Percentiles rank a stretch among this genome's conserved stretches.
Evolutionary conservation across 2,113 vertebrate species (phyloP).

Genomic region (Nothocercus nigrocapillus): DNA sequence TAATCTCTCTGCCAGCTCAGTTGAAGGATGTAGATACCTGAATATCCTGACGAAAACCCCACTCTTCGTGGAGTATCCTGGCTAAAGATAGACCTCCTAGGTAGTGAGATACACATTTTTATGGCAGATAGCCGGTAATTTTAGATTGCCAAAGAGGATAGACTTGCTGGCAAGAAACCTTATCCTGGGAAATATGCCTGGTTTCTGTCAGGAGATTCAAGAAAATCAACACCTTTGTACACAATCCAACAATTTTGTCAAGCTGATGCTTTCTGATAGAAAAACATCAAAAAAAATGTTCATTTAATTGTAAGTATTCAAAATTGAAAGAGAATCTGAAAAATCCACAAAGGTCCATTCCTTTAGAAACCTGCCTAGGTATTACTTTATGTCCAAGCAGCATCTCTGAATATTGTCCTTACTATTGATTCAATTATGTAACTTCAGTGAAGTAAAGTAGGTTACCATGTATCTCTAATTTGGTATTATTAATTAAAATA

Average conservation of each 20-base stretch:
- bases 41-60: not conserved
- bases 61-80: not conserved
- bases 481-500: not conserved
- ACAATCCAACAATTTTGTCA: conserved; percentile 14
- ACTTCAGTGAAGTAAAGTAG: not conserved
- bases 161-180: not conserved
- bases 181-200: conserved; percentile 19
- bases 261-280: not conserved
- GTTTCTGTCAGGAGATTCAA: conserved; percentile 13
- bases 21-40: not conserved
- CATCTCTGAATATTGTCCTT: not conserved
- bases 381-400: not conserved
- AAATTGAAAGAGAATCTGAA: not conserved
- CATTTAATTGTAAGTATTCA: not conserved
- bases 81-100: not conserved
- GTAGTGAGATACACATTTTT: not conserved
- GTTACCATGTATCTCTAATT: not conserved
- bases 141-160: not conserved
- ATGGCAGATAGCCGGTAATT: not conserved
- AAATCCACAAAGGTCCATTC: rapidly evolving
- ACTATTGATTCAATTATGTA: not conserved
- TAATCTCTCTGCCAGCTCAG: not conserved
- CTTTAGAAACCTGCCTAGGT: not conserved
- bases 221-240: not conserved
- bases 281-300: not conserved